phyloP scores from a whole-genome alignment of 2,888 invertebrate species.

The Agrochola lota region DNA sequence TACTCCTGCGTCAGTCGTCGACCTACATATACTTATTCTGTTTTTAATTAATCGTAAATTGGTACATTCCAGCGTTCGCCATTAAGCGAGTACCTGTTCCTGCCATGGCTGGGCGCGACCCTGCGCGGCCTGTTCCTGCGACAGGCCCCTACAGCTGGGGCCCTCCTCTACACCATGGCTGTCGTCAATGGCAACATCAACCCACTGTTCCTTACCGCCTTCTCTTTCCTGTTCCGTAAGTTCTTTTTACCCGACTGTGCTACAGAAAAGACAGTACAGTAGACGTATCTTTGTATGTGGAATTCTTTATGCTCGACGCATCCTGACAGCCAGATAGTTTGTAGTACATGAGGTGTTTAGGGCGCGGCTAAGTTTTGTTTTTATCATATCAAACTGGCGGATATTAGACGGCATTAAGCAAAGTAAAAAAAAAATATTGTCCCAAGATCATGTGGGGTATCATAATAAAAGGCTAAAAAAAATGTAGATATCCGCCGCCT shows the following conservation, averaged over 20 bases:
- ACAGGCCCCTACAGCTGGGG: slow-evolving; percentile 83
- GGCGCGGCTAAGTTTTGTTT: not conserved
- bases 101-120: slow-evolving; percentile 85
- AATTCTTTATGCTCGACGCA: not conserved
- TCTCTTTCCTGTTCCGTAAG: slow-evolving; percentile 83
- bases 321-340: not conserved
- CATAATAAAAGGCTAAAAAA: not conserved
- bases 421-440: not conserved
- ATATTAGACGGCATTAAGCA: not conserved
- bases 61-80: slow-evolving; percentile 78
- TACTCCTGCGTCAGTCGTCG: no score
- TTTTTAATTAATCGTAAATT: not conserved
- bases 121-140: slow-evolving; percentile 82
- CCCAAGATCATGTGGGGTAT: not conserved
- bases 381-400: not conserved
- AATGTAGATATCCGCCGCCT: not conserved
- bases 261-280: not conserved
- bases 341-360: not conserved
- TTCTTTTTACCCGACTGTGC: not conserved
- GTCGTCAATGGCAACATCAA: slow-evolving; percentile 80
- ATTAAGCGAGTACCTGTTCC: slow-evolving; percentile 82
- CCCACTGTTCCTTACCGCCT: slow-evolving; percentile 80
- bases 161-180: slow-evolving; percentile 83
- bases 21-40: no score
- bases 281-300: not conserved